Evolutionary conservation across 2,888 invertebrate species (phyloP).

Genomic region (Sphecodes monilicornis): DNA sequence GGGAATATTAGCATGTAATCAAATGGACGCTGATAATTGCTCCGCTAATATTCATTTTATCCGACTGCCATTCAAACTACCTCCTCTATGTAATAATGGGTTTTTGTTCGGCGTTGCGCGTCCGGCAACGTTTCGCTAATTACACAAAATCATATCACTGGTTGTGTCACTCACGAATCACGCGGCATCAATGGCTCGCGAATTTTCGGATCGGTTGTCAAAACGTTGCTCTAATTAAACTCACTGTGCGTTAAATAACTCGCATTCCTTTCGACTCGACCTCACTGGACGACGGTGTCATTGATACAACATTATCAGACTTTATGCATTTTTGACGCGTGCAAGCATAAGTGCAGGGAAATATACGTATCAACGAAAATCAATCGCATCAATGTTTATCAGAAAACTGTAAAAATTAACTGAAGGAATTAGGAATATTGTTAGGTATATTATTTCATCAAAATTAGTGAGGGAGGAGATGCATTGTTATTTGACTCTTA

Average conservation of each 20-base stretch:
- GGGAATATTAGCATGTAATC: conserved; percentile 35
- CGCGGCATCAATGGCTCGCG: neutral
- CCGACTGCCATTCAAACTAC: conserved; percentile 37
- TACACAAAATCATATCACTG: conserved; percentile 12
- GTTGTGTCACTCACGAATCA: neutral
- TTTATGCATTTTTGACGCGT: neutral
- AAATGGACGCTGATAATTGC: conserved; percentile 44
- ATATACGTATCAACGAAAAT: neutral
- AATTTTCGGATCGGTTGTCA: conserved; percentile 2
- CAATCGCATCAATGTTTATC: neutral
- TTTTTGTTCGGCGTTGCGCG: conserved; percentile 44
- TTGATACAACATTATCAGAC: neutral
- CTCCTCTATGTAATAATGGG: conserved; percentile 19
- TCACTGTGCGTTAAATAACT: neutral
- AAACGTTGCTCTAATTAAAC: neutral
- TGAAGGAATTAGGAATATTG: too few relatives aligned
- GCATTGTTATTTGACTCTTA: neutral
- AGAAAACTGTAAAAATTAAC: neutral
- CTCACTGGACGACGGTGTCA: neutral
- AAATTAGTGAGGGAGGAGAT: neutral
- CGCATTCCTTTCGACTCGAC: neutral
- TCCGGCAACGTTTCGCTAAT: conserved; percentile 3
- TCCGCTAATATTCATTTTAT: conserved; percentile 36
- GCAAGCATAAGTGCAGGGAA: neutral
- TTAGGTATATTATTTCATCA: too few relatives aligned